Conservation (phyloP, 1,140 invertebrate species). For the Agraylea sexmaculata region DNA sequence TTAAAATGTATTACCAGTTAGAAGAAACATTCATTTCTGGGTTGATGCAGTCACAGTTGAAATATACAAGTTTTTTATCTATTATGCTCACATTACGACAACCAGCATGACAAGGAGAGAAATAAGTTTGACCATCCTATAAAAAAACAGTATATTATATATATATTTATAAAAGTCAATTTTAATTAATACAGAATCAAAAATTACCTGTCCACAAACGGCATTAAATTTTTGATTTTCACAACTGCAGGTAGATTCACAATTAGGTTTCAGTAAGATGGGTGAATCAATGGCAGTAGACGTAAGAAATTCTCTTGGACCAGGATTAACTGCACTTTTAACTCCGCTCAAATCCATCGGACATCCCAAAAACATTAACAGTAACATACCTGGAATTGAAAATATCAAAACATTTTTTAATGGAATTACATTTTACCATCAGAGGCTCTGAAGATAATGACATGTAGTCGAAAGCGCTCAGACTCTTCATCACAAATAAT, state of each 20-base stretch:
- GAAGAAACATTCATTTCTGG: neutral
- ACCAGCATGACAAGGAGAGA: constrained; percentile 81
- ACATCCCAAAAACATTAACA: constrained; percentile 81
- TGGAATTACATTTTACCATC: too few relatives aligned
- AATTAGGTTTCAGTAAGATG: constrained; percentile 38
- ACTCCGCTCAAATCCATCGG: constrained; percentile 57
- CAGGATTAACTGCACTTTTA: neutral
- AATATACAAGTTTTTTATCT: constrained; percentile 58
- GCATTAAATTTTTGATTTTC: constrained; percentile 66
- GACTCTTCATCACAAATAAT: neutral
- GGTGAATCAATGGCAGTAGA: neutral
- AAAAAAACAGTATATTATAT: constrained; percentile 6
- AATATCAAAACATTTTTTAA: constrained; percentile 10
- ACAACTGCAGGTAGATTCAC: constrained; percentile 55
- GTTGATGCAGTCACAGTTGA: constrained; percentile 63
- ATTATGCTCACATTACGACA: constrained; percentile 54
- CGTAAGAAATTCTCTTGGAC: constrained; percentile 22
- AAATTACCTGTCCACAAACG: constrained; percentile 55
- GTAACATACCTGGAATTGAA: constrained; percentile 58
- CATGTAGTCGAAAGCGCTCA: too few relatives aligned
- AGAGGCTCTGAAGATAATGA: too few relatives aligned
- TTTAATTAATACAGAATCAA: neutral
- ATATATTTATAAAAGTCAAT: neutral
- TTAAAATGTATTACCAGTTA: neutral
- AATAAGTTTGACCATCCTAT: constrained; percentile 65